Evolutionary conservation across 2,888 invertebrate species (phyloP).

Genomic region (Sinhomidia bicolor): DNA sequence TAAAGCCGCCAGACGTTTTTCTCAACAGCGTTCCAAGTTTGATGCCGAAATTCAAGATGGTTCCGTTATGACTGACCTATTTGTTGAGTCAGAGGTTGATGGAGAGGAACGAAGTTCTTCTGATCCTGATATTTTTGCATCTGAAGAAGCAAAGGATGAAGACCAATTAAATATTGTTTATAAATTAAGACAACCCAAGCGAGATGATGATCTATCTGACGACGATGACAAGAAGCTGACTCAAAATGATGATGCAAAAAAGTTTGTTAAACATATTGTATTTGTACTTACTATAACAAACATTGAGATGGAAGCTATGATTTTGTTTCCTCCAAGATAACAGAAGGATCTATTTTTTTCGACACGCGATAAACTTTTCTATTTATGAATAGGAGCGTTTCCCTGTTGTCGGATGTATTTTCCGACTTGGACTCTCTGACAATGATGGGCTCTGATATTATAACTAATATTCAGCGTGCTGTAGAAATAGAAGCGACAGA

Average conservation of each 20-base stretch:
- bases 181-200: slow-evolving; percentile 26
- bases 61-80: background rate
- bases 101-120: slow-evolving; percentile 17
- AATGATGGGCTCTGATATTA: slow-evolving; percentile 60
- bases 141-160: slow-evolving; percentile 40
- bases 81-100: background rate
- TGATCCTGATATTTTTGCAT: background rate
- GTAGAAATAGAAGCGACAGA: slow-evolving; percentile 62
- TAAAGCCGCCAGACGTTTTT: background rate
- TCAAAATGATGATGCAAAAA: slow-evolving; percentile 60
- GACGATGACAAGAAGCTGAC: slow-evolving; percentile 48
- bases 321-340: no score
- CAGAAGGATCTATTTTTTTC: no score
- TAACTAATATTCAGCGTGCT: slow-evolving; percentile 44
- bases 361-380: background rate
- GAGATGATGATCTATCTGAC: slow-evolving; percentile 37
- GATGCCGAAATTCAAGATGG: slow-evolving; percentile 3
- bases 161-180: slow-evolving; percentile 53
- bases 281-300: no score
- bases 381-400: slow-evolving; percentile 66
- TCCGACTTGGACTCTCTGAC: slow-evolving; percentile 73
- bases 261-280: background rate
- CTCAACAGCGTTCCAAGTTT: slow-evolving; percentile 1
- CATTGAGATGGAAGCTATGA: no score
- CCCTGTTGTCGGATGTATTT: slow-evolving; percentile 73